Conservation (phyloP, 2,113 vertebrate genomes). For the Sebastes schlegelii region DNA sequence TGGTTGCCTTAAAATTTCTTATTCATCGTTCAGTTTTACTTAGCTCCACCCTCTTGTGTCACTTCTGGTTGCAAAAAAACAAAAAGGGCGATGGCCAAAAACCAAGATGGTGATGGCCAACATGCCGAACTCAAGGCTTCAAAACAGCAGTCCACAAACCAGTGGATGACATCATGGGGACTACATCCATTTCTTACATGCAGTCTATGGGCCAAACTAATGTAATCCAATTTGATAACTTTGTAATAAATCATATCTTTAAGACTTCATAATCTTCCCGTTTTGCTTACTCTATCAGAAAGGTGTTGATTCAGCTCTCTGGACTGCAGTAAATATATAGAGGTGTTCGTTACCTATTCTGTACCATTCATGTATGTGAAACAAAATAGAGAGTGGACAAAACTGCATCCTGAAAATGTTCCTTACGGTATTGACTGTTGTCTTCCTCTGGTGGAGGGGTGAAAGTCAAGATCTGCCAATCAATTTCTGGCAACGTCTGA, state of each 20-base stretch:
- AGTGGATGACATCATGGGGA: too few relatives aligned
- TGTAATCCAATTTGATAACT: neutral
- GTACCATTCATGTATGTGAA: neutral
- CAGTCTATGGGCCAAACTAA: neutral
- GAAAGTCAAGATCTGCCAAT: slow-evolving; percentile 88
- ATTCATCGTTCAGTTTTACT: too few relatives aligned
- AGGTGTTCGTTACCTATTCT: neutral
- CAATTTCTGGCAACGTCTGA: slow-evolving; percentile 83
- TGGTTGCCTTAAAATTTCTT: too few relatives aligned
- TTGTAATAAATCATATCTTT: neutral
- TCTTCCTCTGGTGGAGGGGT: slow-evolving; percentile 89
- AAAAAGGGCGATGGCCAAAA: too few relatives aligned
- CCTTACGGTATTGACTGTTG: slow-evolving; percentile 90
- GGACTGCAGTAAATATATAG: too few relatives aligned
- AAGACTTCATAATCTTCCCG: neutral
- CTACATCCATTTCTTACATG: too few relatives aligned
- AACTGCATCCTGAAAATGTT: neutral
- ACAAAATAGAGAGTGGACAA: neutral
- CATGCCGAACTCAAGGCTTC: too few relatives aligned
- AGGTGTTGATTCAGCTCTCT: neutral
- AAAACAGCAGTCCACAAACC: too few relatives aligned
- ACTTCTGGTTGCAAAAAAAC: too few relatives aligned
- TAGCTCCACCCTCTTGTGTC: too few relatives aligned
- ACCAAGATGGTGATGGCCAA: too few relatives aligned
- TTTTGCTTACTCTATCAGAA: neutral